Evolutionary conservation across 2,797 vertebrate genomes (phyloP), one percentile per base, ranked within the genome.

Genomic region (Tapirus indicus): DNA sequence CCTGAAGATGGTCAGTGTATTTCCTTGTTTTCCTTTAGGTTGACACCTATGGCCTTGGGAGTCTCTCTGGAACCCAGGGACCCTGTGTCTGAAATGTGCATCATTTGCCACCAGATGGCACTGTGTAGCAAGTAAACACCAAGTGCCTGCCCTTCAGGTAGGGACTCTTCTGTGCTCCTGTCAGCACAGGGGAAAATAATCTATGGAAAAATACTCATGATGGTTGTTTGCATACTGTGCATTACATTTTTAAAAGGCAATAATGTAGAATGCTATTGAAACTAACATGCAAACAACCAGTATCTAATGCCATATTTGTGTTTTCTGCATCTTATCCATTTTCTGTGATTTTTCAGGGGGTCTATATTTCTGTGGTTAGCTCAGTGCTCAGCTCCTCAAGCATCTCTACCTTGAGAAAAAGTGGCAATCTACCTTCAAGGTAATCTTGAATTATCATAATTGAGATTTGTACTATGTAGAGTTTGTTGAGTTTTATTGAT

Each of bases 1-100:
- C 21, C 79, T 80, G 47, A 92, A 94, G 52, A 87, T 2, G 64
- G 16, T 27, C 60, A 17, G 9, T 62, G 14, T 25, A 11, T 94
- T 74, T 90, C 21, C 56, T 64, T 60, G 29, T 62, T 96, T 91
- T 85, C 17, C 4, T 1, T 17, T 60, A 44, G 5, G 25, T 79
- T 75, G 35, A 75, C 18, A 38, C 7, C 2, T 72, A 1, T 0
- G 9, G 17, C 25, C 27, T 77, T 64, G 3, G 68, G 23, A 74
- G 20, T 56, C 10, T 47, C 66, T 93, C 86, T 83, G 83, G 95
- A 96, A 82, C 97, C 49, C 80, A 86, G 94, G 96, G 97, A 83
- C 95, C 38, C 74, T 77, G 98, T 98, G 90, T 80, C 97, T 97
- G 94, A 95, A 97, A 84, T 96, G 60, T 71, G 56, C 18, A 47